phyloP scores from a whole-genome alignment of 2,888 invertebrate genomes.

The Elysia crispata region DNA sequence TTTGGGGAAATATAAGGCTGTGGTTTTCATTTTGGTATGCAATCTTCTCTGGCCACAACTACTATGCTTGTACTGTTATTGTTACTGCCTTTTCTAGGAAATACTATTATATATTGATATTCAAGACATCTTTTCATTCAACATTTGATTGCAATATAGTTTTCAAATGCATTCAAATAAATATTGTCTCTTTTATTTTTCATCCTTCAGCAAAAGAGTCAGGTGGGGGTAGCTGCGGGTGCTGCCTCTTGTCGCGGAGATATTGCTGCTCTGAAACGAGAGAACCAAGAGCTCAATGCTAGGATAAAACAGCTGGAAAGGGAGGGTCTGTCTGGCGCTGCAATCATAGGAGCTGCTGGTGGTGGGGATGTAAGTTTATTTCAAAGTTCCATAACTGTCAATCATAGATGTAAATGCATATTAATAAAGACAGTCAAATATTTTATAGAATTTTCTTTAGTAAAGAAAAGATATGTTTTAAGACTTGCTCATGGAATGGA shows the following conservation, averaged over 20 bases:
- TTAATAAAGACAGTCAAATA: too few relatives aligned
- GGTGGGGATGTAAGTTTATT: slow-evolving; percentile 56
- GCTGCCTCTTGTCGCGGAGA: slow-evolving; percentile 26
- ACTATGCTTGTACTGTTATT: too few relatives aligned
- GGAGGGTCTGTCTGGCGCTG: slow-evolving; percentile 58
- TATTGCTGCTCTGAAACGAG: slow-evolving; percentile 62
- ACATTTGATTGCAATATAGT: slow-evolving; percentile 63
- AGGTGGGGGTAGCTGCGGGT: slow-evolving; percentile 26
- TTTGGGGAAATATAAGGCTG: too few relatives aligned
- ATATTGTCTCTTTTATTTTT: too few relatives aligned
- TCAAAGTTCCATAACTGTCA: too few relatives aligned
- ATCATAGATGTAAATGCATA: too few relatives aligned
- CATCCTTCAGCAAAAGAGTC: slow-evolving; percentile 27
- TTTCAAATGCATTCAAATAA: neutral
- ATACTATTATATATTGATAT: too few relatives aligned
- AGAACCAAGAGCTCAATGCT: slow-evolving; percentile 66
- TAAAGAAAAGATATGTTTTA: neutral
- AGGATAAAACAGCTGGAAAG: slow-evolving; percentile 69
- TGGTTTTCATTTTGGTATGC: too few relatives aligned
- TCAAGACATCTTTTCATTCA: slow-evolving; percentile 64
- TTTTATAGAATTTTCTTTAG: neutral
- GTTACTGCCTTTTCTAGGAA: too few relatives aligned
- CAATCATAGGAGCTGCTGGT: slow-evolving; percentile 54
- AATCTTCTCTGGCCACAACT: too few relatives aligned
- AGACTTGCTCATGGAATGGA: neutral